Evolutionary conservation across 2,113 vertebrate species (phyloP), one percentile per base, ranked within the genome.

Genomic region (Urocynchramus pylzowi): DNA sequence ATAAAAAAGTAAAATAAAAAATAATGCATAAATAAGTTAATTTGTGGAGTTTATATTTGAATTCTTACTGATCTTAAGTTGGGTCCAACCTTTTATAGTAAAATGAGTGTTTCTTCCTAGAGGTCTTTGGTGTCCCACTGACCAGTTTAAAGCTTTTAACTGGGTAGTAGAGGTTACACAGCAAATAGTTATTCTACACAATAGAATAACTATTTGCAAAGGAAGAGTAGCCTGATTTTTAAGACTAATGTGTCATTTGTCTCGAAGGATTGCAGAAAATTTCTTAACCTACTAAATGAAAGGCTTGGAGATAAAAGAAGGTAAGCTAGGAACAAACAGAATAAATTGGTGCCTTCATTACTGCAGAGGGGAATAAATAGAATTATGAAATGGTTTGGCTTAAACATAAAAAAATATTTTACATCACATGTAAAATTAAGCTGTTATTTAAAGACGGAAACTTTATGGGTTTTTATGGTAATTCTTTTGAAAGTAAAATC

Each of bases 251-350:
- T 94, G 30, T 95, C 6, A 26, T 95, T 98, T 97, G 11, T 86
- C 76, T 97, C 96, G 42, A 97, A 99, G 99, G 98, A 99, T 86
- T 98, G 98, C 84, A 98, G 98, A 84, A 97, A 82, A 75, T 99
- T 99, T 98, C 98, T 99, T 87, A 99, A 99, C 89, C 75, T 91
- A 54, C 90, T 99, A 50, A 99, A 99, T 86, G 80, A 93, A 80
- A 98, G 95, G 68, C 98, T 98, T 94, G 98, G 97, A 50, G 95
- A 97, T 80, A 77, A 96, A 59, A 97, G 97, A 96, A 98, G 98
- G 99, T 99, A 98, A 94, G 95, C 5, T 39, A 7, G 60, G 28
- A 70, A 39, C 11, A 7, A 42, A 16, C 16, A 54, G 56, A 53
- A 21, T 57, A 50, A 82, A 31, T 14, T 50, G 19, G 6, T 82